Evolutionary conservation across 2,113 vertebrate genomes (phyloP), one percentile per base, ranked within the genome.

Genomic region (Elephantulus edwardii): DNA sequence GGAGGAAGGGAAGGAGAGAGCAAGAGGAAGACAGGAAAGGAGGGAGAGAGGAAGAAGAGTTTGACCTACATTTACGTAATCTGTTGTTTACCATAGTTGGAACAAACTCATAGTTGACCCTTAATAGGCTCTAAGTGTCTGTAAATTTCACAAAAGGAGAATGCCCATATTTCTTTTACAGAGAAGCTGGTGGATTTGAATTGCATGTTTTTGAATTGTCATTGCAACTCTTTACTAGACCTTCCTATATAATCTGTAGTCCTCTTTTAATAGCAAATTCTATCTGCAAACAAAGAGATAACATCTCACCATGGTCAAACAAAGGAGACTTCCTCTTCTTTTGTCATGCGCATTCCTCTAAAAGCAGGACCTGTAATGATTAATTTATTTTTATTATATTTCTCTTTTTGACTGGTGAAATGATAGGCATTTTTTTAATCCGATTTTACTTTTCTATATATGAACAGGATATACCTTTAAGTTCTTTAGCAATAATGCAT

Each of bases 281-380:
- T 86, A 66, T 77, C 62, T 91, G 68, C 42, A 93, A 70, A 88
- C 79, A 92, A 48, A 74, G 40, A 62, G 60, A 19, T 72, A 33
- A n/a, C 33, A 12, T 60, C 26, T 86, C 30, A 33, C 26, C 33
- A 2, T 56, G 8, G 28, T 77, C 83, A 76, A 52, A 42, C 66
- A 50, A 60, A 9, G 72, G 56, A 66, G 22, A 62, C 70, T 46
- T 20, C 6, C 38, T 19, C 17, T 76, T 48, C 42, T 24, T 86
- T 83, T 56, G 9, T 42, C 30, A 30, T 30, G 30, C n/a, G 19
- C 35, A 12, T 79, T 83, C 64, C 44, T 72, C 19, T 58, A n/a
- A 56, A 38, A 24, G 9, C 9, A 4, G 14, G 22, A 13, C 66
- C 19, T 16, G 85, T 62, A 70, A 22, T 64, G 38, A 56, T 48